Evolutionary conservation across 2,888 invertebrate genomes (phyloP), one percentile per base, ranked within the genome.

Genomic region (Tolmerus cingulatus): DNA sequence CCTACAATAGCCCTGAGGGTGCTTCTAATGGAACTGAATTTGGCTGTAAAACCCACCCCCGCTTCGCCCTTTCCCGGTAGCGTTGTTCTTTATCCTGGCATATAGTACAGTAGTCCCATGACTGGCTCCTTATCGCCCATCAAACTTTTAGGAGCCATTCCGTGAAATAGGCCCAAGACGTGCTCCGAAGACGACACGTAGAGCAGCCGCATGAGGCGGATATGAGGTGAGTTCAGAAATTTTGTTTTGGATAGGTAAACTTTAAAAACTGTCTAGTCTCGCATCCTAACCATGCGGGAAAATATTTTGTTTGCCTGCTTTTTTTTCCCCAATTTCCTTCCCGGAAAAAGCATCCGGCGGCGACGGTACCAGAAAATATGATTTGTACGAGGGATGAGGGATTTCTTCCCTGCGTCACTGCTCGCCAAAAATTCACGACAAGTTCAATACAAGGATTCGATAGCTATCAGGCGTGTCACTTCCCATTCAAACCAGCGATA

Each of bases 101-200:
- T 27, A 79, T 23, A 55, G 46, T 7, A 51, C 16, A 79, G 51
- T 1, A 23, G 27, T 7, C 46, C 43, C 51, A 79, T 51, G 51
- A 51, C 51, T 79, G 16, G 43, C 51, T 79, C 79, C 79, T 51
- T 79, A 79, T 51, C 79, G 51, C 51, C 55, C 79, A 79, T 79
- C 79, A 79, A 79, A 79, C 79, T 79, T 79, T 79, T 46, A 79
- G 79, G 79, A 79, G 79, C n/a, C 23, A 79, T 79, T 79, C 40
- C 46, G n/a, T 46, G 51, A 79, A 79, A 79, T 40, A 30, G 51
- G 79, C 51, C 27, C 51, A 51, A 51, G 30, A 79, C 79, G 79
- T 79, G 51, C 23, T 23, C 51, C 23, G 43, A 43, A 7, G 19
- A 51, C 43, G 27, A 27, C 23, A 46, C 43, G 43, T 46, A 14